Conservation (phyloP, 2,113 vertebrate species). For the Uria aalge region DNA sequence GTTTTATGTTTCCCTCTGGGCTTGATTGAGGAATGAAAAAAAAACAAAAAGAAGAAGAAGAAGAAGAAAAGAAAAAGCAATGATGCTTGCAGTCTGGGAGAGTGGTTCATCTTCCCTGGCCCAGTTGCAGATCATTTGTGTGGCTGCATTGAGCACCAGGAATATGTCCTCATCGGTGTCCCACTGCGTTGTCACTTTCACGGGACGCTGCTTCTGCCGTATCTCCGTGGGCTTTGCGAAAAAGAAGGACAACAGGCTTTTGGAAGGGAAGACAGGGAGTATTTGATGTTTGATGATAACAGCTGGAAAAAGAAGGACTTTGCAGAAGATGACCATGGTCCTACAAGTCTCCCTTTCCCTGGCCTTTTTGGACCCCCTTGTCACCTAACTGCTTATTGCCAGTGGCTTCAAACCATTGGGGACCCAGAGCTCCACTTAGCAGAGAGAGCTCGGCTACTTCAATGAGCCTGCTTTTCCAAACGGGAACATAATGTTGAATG, state of each 20-base stretch:
- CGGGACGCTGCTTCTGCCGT: background rate
- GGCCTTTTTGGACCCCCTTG: background rate
- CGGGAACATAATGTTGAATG: background rate
- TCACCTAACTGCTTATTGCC: background rate
- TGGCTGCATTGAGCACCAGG: background rate
- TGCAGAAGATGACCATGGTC: rapidly evolving
- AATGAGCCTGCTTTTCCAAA: background rate
- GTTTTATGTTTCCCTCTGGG: background rate
- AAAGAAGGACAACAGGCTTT: background rate
- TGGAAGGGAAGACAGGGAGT: background rate
- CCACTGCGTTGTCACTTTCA: background rate
- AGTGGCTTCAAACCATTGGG: background rate
- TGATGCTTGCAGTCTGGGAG: background rate
- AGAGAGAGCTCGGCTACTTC: background rate
- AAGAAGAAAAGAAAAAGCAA: background rate
- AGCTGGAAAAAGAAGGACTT: background rate
- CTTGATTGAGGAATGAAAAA: background rate
- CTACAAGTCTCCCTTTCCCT: background rate
- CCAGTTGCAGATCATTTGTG: background rate
- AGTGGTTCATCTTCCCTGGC: background rate
- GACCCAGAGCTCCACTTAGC: background rate
- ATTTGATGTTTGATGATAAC: too few relatives aligned
- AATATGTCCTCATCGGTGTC: background rate
- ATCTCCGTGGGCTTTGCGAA: background rate
- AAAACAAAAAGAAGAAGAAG: background rate